Base-by-base conservation (phyloP, 2,888 invertebrate genomes). In the Noctua janthina region DNA sequence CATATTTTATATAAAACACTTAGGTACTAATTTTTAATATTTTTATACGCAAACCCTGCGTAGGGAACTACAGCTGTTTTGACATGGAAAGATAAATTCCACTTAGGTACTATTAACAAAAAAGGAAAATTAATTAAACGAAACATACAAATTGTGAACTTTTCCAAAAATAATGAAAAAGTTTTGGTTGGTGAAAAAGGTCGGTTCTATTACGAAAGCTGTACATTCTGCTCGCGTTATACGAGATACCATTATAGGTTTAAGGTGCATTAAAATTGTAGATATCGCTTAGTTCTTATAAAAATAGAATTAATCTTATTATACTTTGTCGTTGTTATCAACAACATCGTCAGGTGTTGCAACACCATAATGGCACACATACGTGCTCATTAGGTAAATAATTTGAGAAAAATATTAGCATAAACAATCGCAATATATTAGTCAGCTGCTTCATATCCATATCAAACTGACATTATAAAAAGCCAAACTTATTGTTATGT, bases 391-490 rank as follows among this genome's bases (percentile, higher is more conserved):
- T 68, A 59, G 13, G 20, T 39, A 66, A 72, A 74, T 84, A 64
- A 72, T 23, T 76, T 78, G 35, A 71, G 70, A 73, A 76, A 77
- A 73, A 46, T 54, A 59, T 62, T 67, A 78, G 62, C 35, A 78
- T 76, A 78, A 80, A 74, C 43, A 75, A 76, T 71, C 43, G 56
- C 66, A 39, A 66, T 64, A 66, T 75, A 79, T 82, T 82, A 76
- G 71, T 84, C 75, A 84, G 67, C 81, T 84, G 82, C 84, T 66
- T 82, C 72, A 70, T 83, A 83, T 76, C 82, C 72, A 79, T 79
- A 75, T 74, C 74, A 66, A 81, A 77, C 39, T 39, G 51, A 64
- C 70, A 51, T 67, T 54, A 83, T 87, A 83, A 84, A 81, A 80
- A 49, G 75, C 43, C 51, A 74, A 78, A 84, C 69, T 87, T 84